These are phyloP conservation scores for Coenonympha glycerion DNA, from an alignment of 2,888 invertebrate species.

Conservation along the genomic window DNA sequence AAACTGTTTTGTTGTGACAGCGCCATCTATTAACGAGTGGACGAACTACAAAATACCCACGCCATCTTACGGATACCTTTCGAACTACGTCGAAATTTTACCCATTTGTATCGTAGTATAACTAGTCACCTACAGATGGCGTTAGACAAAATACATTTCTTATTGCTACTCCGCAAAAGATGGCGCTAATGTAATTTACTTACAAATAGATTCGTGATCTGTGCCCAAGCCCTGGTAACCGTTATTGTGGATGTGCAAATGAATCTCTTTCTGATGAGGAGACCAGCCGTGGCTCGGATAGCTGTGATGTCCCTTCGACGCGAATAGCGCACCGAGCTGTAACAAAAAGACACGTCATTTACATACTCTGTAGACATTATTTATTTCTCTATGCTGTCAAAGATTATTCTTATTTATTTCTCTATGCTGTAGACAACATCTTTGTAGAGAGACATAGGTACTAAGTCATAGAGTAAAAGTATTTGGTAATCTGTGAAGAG, in stretches of 20 bases:
- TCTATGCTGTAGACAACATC: too few relatives aligned
- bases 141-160: background rate
- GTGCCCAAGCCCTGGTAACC: constrained; percentile 34
- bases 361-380: too few relatives aligned
- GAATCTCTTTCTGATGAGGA: constrained; percentile 61
- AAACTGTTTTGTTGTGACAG: background rate
- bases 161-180: constrained; percentile 23
- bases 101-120: background rate
- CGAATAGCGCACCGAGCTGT: constrained; percentile 58
- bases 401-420: too few relatives aligned
- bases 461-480: too few relatives aligned
- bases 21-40: constrained; percentile 34
- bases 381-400: too few relatives aligned
- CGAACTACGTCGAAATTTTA: constrained; percentile 1
- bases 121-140: constrained; percentile 5
- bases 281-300: constrained; percentile 43
- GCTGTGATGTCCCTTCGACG: constrained; percentile 41
- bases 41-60: background rate
- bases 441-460: too few relatives aligned
- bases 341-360: too few relatives aligned
- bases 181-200: constrained; percentile 22
- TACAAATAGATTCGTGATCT: constrained; percentile 29
- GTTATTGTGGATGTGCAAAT: constrained; percentile 64
- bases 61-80: constrained; percentile 32
- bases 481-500: too few relatives aligned